These are phyloP conservation scores for Cepaea nemoralis DNA, from an alignment of 1,140 invertebrate genomes.

Conservation along the genomic window DNA sequence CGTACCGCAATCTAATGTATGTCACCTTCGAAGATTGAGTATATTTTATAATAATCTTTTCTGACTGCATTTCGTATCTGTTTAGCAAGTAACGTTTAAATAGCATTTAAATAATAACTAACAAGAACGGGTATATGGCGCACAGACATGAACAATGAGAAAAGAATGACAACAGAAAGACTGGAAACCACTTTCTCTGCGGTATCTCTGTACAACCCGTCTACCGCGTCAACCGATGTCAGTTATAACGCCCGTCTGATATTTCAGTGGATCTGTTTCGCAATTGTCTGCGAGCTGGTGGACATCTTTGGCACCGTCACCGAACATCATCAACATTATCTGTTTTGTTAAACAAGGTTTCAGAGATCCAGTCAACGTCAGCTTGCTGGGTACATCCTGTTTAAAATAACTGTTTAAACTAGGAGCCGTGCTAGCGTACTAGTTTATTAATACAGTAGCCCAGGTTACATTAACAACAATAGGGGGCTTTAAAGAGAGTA, in stretches of 20 bases:
- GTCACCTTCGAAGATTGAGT: too few relatives aligned
- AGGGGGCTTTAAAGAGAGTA: neutral
- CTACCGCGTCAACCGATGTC: neutral
- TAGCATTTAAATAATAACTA: too few relatives aligned
- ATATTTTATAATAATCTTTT: too few relatives aligned
- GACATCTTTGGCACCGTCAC: neutral
- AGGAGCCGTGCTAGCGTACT: neutral
- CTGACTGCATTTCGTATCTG: too few relatives aligned
- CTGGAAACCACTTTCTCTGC: too few relatives aligned
- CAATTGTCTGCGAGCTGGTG: neutral
- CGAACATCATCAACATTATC: neutral
- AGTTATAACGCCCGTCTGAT: neutral
- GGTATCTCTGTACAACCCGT: neutral
- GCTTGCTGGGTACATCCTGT: neutral
- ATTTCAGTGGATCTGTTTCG: conserved; percentile 16
- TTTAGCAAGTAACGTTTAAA: too few relatives aligned
- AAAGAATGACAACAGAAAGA: too few relatives aligned
- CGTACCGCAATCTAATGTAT: too few relatives aligned
- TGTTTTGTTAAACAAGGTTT: neutral
- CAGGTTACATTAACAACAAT: too few relatives aligned
- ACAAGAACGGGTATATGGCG: too few relatives aligned
- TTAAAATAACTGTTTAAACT: neutral
- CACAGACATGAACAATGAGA: too few relatives aligned
- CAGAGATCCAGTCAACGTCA: conserved; percentile 1
- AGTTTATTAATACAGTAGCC: neutral